These are phyloP conservation scores for Hippocampus abdominalis DNA, from an alignment of 2,113 vertebrate species.

Conservation along the genomic window DNA sequence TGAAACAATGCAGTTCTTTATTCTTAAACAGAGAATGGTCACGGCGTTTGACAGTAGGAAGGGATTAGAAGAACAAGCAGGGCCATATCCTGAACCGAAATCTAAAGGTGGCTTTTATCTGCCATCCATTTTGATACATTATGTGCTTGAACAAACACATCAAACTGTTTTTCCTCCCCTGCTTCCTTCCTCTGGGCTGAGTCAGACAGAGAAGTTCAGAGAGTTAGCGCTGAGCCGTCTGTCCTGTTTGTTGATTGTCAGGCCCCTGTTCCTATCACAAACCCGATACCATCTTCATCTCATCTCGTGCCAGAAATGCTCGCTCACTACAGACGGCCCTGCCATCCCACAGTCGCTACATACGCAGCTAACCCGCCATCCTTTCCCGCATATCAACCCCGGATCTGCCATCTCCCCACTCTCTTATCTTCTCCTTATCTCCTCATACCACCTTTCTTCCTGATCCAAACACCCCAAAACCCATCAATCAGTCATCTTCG, in stretches of 20 bases:
- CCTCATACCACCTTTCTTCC: slow-evolving; percentile 62
- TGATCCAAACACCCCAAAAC: slow-evolving; percentile 47
- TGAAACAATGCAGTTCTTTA: not conserved
- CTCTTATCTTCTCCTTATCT: slow-evolving; percentile 66
- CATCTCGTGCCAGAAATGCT: slow-evolving; percentile 60
- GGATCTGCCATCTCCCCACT: slow-evolving; percentile 59
- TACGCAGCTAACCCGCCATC: slow-evolving; percentile 35
- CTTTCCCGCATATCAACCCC: slow-evolving; percentile 48
- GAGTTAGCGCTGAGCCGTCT: slow-evolving; percentile 46
- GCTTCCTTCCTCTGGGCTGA: slow-evolving; percentile 44
- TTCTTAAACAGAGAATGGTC: not conserved
- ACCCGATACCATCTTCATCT: slow-evolving; percentile 70
- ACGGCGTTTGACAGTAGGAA: not conserved
- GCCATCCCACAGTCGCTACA: slow-evolving; percentile 26
- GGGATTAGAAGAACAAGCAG: not conserved
- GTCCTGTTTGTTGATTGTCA: slow-evolving; percentile 67
- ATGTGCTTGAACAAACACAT: slow-evolving; percentile 37
- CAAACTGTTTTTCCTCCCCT: slow-evolving; percentile 37
- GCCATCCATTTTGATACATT: slow-evolving; percentile 20
- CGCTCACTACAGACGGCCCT: slow-evolving; percentile 41
- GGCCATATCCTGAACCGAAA: slow-evolving; percentile 2
- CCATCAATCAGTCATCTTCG: slow-evolving; percentile 49
- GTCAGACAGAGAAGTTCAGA: slow-evolving; percentile 47
- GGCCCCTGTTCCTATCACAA: slow-evolving; percentile 52
- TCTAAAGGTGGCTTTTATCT: slow-evolving; percentile 9